Evolutionary conservation across 2,113 vertebrate genomes (phyloP).

Genomic region (Corydoras sp.): DNA sequence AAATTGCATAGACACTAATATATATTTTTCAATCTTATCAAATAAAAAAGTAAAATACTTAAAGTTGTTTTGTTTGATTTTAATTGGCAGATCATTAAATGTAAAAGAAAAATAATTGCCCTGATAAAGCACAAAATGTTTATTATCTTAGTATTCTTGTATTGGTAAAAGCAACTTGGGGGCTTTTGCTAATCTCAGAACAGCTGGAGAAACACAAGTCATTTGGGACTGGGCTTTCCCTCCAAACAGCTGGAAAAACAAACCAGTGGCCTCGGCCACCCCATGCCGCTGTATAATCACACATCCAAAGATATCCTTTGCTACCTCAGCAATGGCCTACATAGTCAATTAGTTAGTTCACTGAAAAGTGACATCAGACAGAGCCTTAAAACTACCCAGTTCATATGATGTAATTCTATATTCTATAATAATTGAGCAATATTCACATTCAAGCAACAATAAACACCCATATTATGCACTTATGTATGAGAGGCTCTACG

Average conservation of each 20-base stretch:
- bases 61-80: not conserved
- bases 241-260: slow-evolving; percentile 74
- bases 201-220: slow-evolving; percentile 72
- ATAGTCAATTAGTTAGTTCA: slow-evolving; percentile 20
- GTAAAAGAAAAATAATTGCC: not conserved
- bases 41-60: too few species aligned
- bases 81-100: not conserved
- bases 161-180: slow-evolving; percentile 19
- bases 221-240: slow-evolving; percentile 62
- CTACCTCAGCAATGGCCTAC: slow-evolving; percentile 10
- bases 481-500: not conserved
- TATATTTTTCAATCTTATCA: too few species aligned
- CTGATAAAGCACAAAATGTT: slow-evolving; percentile 19
- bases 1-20: too few species aligned
- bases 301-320: slow-evolving; percentile 23
- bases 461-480: slow-evolving; percentile 5
- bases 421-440: not conserved
- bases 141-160: slow-evolving; percentile 21
- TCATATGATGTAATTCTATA: not conserved
- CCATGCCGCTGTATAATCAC: slow-evolving; percentile 20
- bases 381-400: slow-evolving; percentile 4
- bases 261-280: slow-evolving; percentile 36
- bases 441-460: slow-evolving; percentile 9
- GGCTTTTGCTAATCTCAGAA: slow-evolving; percentile 60
- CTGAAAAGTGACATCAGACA: slow-evolving; percentile 31